Conservation (phyloP, 23 tunicate genomes). For the Styela clava region DNA sequence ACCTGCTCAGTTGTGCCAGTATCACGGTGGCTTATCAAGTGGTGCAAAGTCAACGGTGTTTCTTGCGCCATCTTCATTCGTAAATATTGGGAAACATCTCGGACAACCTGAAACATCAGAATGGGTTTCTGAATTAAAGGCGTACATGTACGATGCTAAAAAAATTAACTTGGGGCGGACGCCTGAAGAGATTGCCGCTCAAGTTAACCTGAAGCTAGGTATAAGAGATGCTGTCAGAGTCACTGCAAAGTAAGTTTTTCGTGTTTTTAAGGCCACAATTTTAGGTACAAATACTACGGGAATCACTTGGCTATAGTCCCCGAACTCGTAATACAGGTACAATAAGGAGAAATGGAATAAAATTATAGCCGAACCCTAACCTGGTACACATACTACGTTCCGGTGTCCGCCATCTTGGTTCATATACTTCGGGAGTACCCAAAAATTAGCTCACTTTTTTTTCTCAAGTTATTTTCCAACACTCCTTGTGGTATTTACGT, state of each 20-base stretch:
- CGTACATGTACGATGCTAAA: not conserved
- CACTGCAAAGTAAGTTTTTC: constrained; percentile 6
- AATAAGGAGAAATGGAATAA: no score
- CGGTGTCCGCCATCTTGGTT: no score
- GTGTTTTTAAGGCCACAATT: not conserved
- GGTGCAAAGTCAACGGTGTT: constrained; percentile 27
- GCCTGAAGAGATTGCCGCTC: not conserved
- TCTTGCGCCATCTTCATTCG: constrained; percentile 59
- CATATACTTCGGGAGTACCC: no score
- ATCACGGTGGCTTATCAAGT: constrained; percentile 1
- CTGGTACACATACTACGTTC: no score
- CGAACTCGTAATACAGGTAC: no score
- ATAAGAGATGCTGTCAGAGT: constrained; percentile 24
- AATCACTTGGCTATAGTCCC: no score
- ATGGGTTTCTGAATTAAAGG: not conserved
- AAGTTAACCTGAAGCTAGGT: constrained; percentile 4
- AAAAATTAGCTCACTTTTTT: no score
- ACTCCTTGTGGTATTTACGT: no score
- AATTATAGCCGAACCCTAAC: no score
- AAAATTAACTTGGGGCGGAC: not conserved
- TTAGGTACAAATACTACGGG: no score
- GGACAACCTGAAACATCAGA: constrained; percentile 36
- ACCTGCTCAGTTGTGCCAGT: constrained; percentile 29
- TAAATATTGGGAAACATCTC: constrained; percentile 48
- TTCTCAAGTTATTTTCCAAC: no score